These are phyloP conservation scores for Muscina levida DNA, from an alignment of 2,888 invertebrate species.

Conservation along the genomic window DNA sequence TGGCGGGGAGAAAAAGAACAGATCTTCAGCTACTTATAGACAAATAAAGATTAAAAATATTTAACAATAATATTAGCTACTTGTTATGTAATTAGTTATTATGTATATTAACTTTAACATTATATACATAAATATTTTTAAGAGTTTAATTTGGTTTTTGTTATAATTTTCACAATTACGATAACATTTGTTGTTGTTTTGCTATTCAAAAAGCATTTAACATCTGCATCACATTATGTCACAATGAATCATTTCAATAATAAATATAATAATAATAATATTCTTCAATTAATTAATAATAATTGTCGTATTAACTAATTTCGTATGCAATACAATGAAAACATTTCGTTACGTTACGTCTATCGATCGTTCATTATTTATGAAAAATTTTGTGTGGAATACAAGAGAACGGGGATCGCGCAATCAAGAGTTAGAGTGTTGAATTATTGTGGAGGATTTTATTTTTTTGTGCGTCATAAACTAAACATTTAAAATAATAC, in stretches of 20 bases:
- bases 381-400: too few species aligned
- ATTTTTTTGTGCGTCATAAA: conserved; percentile 3
- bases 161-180: background rate
- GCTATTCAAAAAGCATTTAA: conserved; percentile 1
- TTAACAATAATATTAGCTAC: too few species aligned
- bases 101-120: background rate
- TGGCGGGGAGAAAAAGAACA: background rate
- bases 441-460: too few species aligned
- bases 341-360: background rate
- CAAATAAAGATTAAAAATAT: background rate
- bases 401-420: too few species aligned
- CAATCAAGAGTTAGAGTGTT: too few species aligned
- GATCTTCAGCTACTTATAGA: background rate
- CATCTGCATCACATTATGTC: background rate
- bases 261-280: background rate
- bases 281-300: background rate
- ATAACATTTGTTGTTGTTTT: too few species aligned
- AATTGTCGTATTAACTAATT: too few species aligned
- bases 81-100: background rate
- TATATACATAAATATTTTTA: conserved; percentile 3
- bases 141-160: background rate
- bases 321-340: background rate
- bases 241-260: too few species aligned
- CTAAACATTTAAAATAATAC: background rate
- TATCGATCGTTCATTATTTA: background rate